Evolutionary conservation across 2,113 vertebrate genomes (phyloP).

Genomic region (Leucoraja erinaceus): DNA sequence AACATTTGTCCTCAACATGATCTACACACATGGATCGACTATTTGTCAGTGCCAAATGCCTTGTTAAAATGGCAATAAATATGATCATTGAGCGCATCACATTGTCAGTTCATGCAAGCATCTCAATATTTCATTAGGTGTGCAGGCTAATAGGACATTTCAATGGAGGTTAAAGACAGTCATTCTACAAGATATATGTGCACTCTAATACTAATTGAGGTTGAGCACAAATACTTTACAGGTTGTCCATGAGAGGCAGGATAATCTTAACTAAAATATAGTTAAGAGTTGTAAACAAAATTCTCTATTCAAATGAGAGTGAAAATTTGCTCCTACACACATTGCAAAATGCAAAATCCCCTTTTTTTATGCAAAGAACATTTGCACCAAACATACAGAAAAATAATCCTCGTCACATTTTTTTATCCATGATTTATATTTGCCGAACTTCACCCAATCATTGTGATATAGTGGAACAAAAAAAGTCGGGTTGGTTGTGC

Average conservation of each 20-base stretch:
- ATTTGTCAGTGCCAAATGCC: constrained; percentile 26
- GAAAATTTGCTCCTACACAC: background rate
- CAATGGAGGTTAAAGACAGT: constrained; percentile 25
- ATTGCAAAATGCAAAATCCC: background rate
- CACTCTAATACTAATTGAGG: background rate
- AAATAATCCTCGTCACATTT: no score
- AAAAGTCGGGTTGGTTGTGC: no score
- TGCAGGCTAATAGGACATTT: constrained; percentile 32
- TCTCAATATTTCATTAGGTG: constrained; percentile 33
- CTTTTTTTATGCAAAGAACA: background rate
- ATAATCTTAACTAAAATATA: background rate
- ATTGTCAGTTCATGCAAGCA: background rate
- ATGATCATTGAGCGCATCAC: constrained; percentile 13
- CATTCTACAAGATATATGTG: background rate
- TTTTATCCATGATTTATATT: background rate
- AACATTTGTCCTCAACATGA: constrained; percentile 23
- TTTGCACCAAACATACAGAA: background rate
- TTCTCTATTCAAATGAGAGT: background rate
- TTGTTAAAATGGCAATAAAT: constrained; percentile 35
- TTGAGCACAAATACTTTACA: background rate
- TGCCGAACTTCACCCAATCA: background rate
- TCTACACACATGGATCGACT: constrained; percentile 12
- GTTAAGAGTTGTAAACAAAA: background rate
- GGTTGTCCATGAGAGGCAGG: background rate
- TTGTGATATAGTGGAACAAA: background rate